Conservation (phyloP, 1,140 invertebrate genomes). For the Calliopsis andreniformis region DNA sequence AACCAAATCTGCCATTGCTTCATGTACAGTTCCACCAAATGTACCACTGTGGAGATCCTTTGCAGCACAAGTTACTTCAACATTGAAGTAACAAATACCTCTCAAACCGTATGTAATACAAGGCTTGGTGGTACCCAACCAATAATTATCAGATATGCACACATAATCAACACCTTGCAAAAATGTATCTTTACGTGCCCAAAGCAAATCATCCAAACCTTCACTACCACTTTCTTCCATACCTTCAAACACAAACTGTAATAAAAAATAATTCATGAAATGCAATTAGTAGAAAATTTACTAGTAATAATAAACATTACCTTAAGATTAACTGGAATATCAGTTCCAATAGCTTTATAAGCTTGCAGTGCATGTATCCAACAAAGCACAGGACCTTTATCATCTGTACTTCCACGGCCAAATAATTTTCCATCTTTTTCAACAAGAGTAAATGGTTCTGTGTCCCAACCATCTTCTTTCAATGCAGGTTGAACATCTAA, state of each 20-base stretch:
- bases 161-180: constrained; percentile 94
- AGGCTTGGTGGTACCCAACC: constrained; percentile 97
- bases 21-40: constrained; percentile 94
- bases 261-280: constrained; percentile 56
- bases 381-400: constrained; percentile 95
- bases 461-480: constrained; percentile 96
- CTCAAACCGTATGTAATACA: constrained; percentile 98
- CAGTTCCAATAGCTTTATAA: constrained; percentile 87
- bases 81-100: constrained; percentile 95
- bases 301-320: constrained; percentile 72
- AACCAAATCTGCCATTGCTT: constrained; percentile 94
- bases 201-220: constrained; percentile 94
- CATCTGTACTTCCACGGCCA: constrained; percentile 96
- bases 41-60: constrained; percentile 98
- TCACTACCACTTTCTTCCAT: constrained; percentile 99
- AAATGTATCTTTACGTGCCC: constrained; percentile 89
- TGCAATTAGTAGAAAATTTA: constrained; percentile 34
- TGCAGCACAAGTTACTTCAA: constrained; percentile 93
- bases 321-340: constrained; percentile 96
- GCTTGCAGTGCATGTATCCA: constrained; percentile 97
- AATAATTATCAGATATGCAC: constrained; percentile 99
- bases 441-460: constrained; percentile 95
- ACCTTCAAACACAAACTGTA: constrained; percentile 96
- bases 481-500: constrained; percentile 98
- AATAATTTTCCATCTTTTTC: constrained; percentile 95